Base-by-base conservation (phyloP, 2,888 invertebrate genomes). In the Microctonus hyperodae region DNA sequence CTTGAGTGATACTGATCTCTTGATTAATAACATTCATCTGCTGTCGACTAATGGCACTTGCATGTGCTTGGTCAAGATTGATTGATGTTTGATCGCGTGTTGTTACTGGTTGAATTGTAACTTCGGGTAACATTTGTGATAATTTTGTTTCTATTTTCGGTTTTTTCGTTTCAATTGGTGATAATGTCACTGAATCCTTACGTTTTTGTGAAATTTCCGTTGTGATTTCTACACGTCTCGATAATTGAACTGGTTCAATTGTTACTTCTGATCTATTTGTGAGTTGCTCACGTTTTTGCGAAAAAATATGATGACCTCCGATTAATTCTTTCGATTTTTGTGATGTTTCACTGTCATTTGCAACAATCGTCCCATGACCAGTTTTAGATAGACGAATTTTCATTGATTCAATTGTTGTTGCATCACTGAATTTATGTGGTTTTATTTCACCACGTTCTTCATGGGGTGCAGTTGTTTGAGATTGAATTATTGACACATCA, bases 1-100 rank as follows among this genome's bases (percentile, higher is more conserved):
- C 81, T 80, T 82, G 82, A 1, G 83, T 83, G 72, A 83, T 83
- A 72, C 82, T 83, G 60, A 83, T 81, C 65, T 84, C 83, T 63
- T 81, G 81, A 44, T 77, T 80, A 20, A 83, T 77, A 2, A 82
- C 79, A 56, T 79, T 80, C 76, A 82, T 81, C 58, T 80, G 80
- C 25, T 81, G 77, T 51, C 76, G 76, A 64, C 78, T 81, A 9
- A 80, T 78, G 2, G 71, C 66, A 51, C 74, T 76, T 9, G 66
- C 69, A 37, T 77, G 78, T 3, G 76, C 67, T 33, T 81, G 78
- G 9, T 64, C 56, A 22, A 25, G 28, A 37, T 53, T 79, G 73
- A 10, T 76, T 20, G 7, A 78, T 13, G 72, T 65, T 16, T 66
- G 71, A 11, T 78, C 76, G 7, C 72, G 74, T 20, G 72, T 69